phyloP scores from a whole-genome alignment of 2,797 vertebrate genomes.

The Coracias cyanogaster region DNA sequence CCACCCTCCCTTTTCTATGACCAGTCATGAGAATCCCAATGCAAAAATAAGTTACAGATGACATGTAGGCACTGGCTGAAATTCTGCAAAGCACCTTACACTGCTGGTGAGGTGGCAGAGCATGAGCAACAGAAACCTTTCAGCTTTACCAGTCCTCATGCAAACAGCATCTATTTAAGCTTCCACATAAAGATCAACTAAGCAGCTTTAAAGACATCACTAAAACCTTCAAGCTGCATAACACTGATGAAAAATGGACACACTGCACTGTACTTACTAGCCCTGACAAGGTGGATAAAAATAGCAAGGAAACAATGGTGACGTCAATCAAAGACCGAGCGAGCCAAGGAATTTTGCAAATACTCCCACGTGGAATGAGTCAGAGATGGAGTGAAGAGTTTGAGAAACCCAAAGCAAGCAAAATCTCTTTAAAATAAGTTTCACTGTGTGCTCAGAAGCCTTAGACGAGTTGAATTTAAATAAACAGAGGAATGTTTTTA shows the following conservation, averaged over 20 bases:
- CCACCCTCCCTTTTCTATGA: background rate
- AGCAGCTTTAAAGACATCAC: conserved; percentile 59
- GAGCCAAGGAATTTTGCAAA: conserved; percentile 59
- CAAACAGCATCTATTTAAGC: conserved; percentile 51
- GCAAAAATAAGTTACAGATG: conserved; percentile 4
- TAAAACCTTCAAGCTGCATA: conserved; percentile 62
- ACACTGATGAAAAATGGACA: conserved; percentile 59
- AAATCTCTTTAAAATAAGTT: conserved; percentile 52
- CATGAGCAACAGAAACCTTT: conserved; percentile 42
- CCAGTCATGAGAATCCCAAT: background rate
- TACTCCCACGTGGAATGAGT: conserved; percentile 62
- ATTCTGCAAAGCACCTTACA: conserved; percentile 34
- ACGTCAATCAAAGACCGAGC: conserved; percentile 46
- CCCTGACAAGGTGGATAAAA: conserved; percentile 52
- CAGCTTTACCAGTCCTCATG: conserved; percentile 17
- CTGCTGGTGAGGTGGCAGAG: background rate
- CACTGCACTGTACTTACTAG: conserved; percentile 14
- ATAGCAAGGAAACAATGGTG: conserved; percentile 61
- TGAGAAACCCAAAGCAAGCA: conserved; percentile 61
- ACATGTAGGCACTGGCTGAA: background rate
- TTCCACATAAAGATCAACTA: conserved; percentile 52
- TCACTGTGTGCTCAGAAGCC: conserved; percentile 4
- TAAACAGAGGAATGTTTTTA: background rate
- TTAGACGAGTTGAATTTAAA: conserved; percentile 19
- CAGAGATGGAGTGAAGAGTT: conserved; percentile 46